phyloP scores from a whole-genome alignment of 1,140 invertebrate species.

The Aphelinus certus region DNA sequence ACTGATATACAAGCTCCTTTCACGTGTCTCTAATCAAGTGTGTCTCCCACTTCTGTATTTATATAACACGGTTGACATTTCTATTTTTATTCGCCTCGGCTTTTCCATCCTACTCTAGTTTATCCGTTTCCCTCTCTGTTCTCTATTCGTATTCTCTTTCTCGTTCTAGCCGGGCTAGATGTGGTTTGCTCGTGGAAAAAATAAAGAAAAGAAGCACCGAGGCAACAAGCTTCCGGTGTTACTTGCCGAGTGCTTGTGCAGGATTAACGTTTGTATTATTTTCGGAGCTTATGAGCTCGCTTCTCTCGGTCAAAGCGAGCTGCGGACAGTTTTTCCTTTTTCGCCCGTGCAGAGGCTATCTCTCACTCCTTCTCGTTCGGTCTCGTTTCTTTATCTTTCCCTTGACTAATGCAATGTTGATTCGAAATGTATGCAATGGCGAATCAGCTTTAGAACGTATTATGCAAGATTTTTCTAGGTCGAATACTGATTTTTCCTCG shows the following conservation, averaged over 20 bases:
- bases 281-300: conserved; percentile 30
- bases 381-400: not conserved
- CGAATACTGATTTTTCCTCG: conserved; percentile 1
- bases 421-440: not conserved
- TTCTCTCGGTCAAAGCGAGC: conserved; percentile 11
- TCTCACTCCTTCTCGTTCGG: not conserved
- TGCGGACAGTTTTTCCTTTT: conserved; percentile 5
- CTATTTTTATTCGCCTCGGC: too few relatives aligned
- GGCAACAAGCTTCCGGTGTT: conserved; percentile 26
- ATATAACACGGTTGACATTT: too few relatives aligned
- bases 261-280: conserved; percentile 40
- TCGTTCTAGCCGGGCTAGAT: conserved; percentile 13
- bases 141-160: conserved; percentile 2
- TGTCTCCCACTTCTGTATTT: not conserved
- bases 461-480: conserved; percentile 13
- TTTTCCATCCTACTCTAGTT: not conserved
- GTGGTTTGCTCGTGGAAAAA: conserved; percentile 5
- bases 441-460: not conserved
- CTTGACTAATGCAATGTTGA: not conserved
- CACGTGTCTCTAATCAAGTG: not conserved
- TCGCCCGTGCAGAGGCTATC: not conserved
- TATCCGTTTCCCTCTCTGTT: not conserved
- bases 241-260: conserved; percentile 28
- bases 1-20: not conserved
- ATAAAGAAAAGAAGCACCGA: conserved; percentile 14